phyloP scores from a whole-genome alignment of 2,797 vertebrate species.

The Chiroxiphia lanceolata region DNA sequence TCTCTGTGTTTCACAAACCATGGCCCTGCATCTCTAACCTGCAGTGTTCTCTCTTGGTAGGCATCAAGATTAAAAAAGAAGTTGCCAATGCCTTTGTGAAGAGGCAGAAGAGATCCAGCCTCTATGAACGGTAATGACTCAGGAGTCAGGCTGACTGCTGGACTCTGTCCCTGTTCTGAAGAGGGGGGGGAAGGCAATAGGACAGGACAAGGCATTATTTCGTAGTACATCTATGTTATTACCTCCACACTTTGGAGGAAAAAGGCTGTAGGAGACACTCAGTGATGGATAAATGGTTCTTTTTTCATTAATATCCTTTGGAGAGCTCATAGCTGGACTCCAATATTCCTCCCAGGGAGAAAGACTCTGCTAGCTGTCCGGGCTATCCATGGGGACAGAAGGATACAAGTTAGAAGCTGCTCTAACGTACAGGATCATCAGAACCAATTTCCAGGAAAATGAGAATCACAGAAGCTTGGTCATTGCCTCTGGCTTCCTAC shows the following conservation, averaged over 20 bases:
- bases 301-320: neutral
- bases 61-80: slow-evolving; percentile 55
- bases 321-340: neutral
- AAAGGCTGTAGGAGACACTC: neutral
- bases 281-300: neutral
- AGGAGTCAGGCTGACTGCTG: neutral
- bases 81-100: slow-evolving; percentile 65
- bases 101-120: slow-evolving; percentile 62
- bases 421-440: neutral
- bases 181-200: neutral
- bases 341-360: neutral
- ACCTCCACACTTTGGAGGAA: neutral
- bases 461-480: neutral
- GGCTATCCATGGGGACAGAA: neutral
- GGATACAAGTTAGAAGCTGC: neutral
- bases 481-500: neutral
- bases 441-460: neutral
- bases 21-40: neutral
- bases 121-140: slow-evolving; percentile 60
- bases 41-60: slow-evolving; percentile 25
- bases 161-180: neutral
- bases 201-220: neutral
- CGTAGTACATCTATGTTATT: neutral
- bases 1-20: neutral
- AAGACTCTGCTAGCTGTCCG: neutral